Evolutionary conservation across 2,888 invertebrate species (phyloP).

Genomic region (Bursaphelenchus okinawaensis): DNA sequence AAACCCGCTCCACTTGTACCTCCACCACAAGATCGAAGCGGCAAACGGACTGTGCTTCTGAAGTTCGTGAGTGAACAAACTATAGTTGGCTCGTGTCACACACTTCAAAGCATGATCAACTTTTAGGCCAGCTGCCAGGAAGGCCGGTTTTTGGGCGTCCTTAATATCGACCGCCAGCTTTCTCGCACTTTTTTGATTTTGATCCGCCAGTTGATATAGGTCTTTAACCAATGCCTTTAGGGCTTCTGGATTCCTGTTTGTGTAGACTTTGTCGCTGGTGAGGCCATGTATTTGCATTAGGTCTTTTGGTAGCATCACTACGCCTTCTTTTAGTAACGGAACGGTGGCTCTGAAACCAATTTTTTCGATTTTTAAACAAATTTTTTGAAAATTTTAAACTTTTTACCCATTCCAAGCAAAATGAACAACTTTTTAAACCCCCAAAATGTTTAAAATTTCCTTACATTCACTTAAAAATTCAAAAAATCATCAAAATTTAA

Average conservation of each 20-base stretch:
- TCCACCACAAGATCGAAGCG: constrained; percentile 32
- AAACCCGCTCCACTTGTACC: constrained; percentile 21
- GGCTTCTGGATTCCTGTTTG: constrained; percentile 39
- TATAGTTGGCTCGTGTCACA: constrained; percentile 28
- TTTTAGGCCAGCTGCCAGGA: constrained; percentile 34
- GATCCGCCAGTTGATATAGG: constrained; percentile 30
- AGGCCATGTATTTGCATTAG: constrained; percentile 40
- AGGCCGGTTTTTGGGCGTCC: constrained; percentile 29
- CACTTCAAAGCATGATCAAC: constrained; percentile 39
- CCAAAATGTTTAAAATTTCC: not conserved
- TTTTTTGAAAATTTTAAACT: not conserved
- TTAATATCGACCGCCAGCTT: constrained; percentile 18
- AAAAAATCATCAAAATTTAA: not conserved
- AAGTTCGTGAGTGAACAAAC: constrained; percentile 25
- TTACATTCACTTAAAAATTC: not conserved
- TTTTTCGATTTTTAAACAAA: too few species aligned
- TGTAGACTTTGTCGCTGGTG: constrained; percentile 41
- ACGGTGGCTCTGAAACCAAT: constrained; percentile 78
- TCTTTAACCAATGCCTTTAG: constrained; percentile 33
- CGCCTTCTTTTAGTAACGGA: constrained; percentile 56
- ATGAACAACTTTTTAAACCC: not conserved
- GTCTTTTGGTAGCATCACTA: constrained; percentile 50
- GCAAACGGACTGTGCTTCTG: constrained; percentile 24
- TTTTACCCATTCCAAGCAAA: not conserved
- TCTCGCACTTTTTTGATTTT: constrained; percentile 27